Base-by-base conservation (phyloP, 1,140 invertebrate genomes). In the Watersipora subatra region DNA sequence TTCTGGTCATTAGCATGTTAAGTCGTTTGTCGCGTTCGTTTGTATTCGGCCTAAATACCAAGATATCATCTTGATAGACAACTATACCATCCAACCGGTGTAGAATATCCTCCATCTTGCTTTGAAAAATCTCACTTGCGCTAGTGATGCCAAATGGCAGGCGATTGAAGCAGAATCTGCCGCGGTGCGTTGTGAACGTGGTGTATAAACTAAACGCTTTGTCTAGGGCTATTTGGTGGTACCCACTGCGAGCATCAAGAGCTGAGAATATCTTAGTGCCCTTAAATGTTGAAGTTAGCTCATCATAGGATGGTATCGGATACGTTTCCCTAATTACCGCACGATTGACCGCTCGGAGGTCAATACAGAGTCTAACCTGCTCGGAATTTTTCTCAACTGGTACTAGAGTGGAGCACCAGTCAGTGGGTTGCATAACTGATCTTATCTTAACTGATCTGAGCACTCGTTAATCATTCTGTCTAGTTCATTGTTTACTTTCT, bases 21-120 rank as follows among this genome's bases (percentile, higher is more conserved):
- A 76, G 20, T 22, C 67, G 59, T 1, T 57, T n/a, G 27, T 69
- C 62, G 64, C 73, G 72, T 30, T 75, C 64, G 28, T 67, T 28
- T 30, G 56, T 26, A 12, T 56, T 68, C 28, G 34, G 28, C 24
- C 72, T 71, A 30, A 29, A 69, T 15, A 75, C 63, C 2, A 72
- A 61, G 34, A 75, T 68, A 66, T 73, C 73, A 68, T 74, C 72
- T 55, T 70, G 64, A 24, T 66, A 61, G 28, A 64, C 61, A 3
- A 66, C 30, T 24, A 64, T 63, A 25, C 64, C 68, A 7, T 61
- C 30, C 56, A 67, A 27, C 15, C 68, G 63, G 22, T 71, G 64
- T 2, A 71, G 26, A 22, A 63, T 24, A n/a, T 67, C 58, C 17
- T 57, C 57, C 64, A 69, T 71, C 55, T 24, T 59, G 3, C 64